Base-by-base conservation (phyloP, 2,113 vertebrate genomes). In the human region DNA sequence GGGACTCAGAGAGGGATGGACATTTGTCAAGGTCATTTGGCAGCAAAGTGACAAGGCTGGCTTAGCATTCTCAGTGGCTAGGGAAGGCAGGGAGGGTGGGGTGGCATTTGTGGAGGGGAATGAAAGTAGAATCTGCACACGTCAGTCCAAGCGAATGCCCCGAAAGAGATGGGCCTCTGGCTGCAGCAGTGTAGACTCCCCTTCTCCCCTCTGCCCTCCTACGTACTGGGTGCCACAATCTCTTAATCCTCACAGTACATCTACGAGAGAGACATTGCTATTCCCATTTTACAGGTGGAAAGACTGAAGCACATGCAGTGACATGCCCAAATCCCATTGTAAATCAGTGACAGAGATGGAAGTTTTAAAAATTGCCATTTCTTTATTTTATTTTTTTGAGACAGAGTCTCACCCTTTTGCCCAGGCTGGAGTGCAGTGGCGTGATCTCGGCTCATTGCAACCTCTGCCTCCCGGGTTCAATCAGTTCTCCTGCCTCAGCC, bases 151-250 rank as follows among this genome's bases (percentile, higher is more conserved):
- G 13, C 2, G 57, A 22, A 7, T 14, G 82, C 2, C 78, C 82
- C 0, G 0, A 0, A 2, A 35, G 43, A 30, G 59, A 50, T 5
- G 11, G 35, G 43, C 8, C 18, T 0, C 79, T 30, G 80, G 66
- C 43, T 50, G 2, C 30, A 7, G 40, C 38, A 57, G 6, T 0
- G 0, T 20, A n/a, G 10, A 30, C 10, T 81, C 64, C 17, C 11
- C 3, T 32, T 2, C 6, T 68, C 0, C 43, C 10, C 27, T 9
- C 2, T 14, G 5, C 14, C 7, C 9, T 48, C 27, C 14, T 27
- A 6, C 13, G 45, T 14, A 2, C 48, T 5, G 2, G 23, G 32
- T 11, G n/a, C 35, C 16, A 0, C 6, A 6, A 23, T 17, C n/a
- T 55, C 18, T 48, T 10, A 0, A 1, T 40, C 38, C 78, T 72